Percentiles rank a stretch among this genome's conserved stretches.
phyloP scores from a whole-genome alignment of 2,113 vertebrate species.

The Ginglymostoma cirratum region DNA sequence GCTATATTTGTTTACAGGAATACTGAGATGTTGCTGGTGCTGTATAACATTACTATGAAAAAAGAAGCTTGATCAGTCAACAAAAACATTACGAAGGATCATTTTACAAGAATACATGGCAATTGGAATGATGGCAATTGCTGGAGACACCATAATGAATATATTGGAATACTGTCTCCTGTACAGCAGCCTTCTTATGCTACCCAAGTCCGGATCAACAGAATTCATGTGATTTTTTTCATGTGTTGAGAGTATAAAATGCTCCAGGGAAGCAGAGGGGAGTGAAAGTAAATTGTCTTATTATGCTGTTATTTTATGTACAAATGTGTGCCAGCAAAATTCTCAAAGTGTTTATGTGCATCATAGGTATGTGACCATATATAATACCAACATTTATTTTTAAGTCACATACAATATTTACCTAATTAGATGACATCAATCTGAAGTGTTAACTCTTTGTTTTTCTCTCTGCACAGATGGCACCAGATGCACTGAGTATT shows the following conservation, averaged over 20 bases:
- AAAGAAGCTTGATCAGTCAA: not conserved
- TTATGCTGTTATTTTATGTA: not conserved
- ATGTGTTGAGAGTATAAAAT: not conserved
- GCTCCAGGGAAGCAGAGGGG: not conserved
- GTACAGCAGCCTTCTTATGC: not conserved
- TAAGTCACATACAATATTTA: not conserved
- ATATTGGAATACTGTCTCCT: not conserved
- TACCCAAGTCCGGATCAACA: not conserved
- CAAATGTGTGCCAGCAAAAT: not conserved
- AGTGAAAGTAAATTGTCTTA: not conserved
- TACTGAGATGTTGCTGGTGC: not conserved
- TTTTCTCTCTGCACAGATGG: not conserved
- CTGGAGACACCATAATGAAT: not conserved
- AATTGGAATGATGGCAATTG: not conserved
- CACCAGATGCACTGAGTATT: not conserved
- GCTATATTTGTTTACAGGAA: not conserved
- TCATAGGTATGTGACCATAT: not conserved
- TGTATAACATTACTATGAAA: not conserved
- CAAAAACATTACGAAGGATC: not conserved
- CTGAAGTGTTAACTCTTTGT: not conserved
- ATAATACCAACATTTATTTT: not conserved
- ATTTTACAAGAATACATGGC: not conserved
- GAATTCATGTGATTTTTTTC: not conserved
- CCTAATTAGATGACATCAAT: not conserved
- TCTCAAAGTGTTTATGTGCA: not conserved